Evolutionary conservation across 1,140 invertebrate genomes (phyloP), one percentile per base, ranked within the genome.

Genomic region (Patella vulgata): DNA sequence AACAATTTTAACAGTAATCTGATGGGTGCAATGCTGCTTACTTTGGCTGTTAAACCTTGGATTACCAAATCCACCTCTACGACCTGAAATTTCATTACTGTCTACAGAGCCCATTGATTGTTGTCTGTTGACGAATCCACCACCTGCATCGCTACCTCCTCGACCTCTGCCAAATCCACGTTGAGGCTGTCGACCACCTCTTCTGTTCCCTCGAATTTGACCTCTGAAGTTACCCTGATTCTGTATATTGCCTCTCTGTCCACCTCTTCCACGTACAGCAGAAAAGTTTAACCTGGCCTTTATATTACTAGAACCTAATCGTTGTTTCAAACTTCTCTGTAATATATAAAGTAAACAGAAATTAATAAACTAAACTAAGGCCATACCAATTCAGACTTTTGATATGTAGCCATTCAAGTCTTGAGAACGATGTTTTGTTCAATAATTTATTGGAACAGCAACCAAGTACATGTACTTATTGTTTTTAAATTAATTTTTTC

Each of bases 271-370:
- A 9, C 63, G 47, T 17, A 57, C 61, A 51, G 68, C 63, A 27
- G 58, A 48, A 28, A 80, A 47, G 48, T 74, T 77, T 40, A 82
- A 61, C 5, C 82, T 59, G 17, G 79, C 69, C 53, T 83, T 82
- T 17, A 79, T 64, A 68, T 79, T 80, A 5, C 71, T 47, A 27
- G 57, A 62, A 5, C 84, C 84, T n/a, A 86, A 68, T 33, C 84
- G 68, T 57, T 86, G 84, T 52, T 81, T 76, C 21, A 86, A 51
- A 36, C 73, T 82, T 56, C 67, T 60, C 68, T 72, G 65, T 19
- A n/a, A 56, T 46, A 28, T 31, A 61, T 21, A 51, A 17, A 52
- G 33, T 6, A 58, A 58, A 54, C 51, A 25, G 25, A 51, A 12
- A 44, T 21, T 5, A 51, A 47, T 28, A 27, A 46, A 14, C 25